Evolutionary conservation across 2,797 vertebrate genomes (phyloP).

Genomic region (Coregonus suidteri): DNA sequence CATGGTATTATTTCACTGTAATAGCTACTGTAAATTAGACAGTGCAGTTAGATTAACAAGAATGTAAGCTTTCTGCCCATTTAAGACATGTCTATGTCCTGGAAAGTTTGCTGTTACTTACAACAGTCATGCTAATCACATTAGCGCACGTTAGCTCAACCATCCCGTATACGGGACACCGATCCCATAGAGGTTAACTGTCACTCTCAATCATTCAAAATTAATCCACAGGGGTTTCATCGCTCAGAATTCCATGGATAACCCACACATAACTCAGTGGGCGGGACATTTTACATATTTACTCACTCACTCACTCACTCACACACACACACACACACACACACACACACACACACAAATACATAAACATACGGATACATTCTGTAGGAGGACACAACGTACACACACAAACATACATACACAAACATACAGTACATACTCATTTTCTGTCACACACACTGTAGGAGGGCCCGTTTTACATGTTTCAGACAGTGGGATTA

Average conservation of each 20-base stretch:
- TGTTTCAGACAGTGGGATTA: constrained; percentile 77
- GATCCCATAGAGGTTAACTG: neutral
- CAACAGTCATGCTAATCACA: too few relatives aligned
- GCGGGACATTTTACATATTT: constrained; percentile 64
- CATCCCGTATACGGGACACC: too few relatives aligned
- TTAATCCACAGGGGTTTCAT: constrained; percentile 50
- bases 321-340: constrained; percentile 8
- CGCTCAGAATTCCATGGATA: constrained; percentile 54
- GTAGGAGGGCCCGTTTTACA: constrained; percentile 76
- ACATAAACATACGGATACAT: constrained; percentile 18
- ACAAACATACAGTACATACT: constrained; percentile 32
- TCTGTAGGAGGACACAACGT: constrained; percentile 61
- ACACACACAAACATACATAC: constrained; percentile 38
- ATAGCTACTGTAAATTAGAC: too few relatives aligned
- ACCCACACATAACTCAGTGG: constrained; percentile 74
- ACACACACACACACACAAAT: constrained; percentile 14
- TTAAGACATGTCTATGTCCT: too few relatives aligned
- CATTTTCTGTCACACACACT: constrained; percentile 41
- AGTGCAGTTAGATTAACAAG: too few relatives aligned
- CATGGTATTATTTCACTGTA: too few relatives aligned
- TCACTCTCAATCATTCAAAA: neutral
- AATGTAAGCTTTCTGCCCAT: too few relatives aligned
- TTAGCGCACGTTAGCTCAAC: too few relatives aligned
- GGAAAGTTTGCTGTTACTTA: too few relatives aligned
- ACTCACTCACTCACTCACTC: constrained; percentile 22